Evolutionary conservation across 2,113 vertebrate genomes (phyloP), one percentile per base, ranked within the genome.

Genomic region (Blennius ocellaris): DNA sequence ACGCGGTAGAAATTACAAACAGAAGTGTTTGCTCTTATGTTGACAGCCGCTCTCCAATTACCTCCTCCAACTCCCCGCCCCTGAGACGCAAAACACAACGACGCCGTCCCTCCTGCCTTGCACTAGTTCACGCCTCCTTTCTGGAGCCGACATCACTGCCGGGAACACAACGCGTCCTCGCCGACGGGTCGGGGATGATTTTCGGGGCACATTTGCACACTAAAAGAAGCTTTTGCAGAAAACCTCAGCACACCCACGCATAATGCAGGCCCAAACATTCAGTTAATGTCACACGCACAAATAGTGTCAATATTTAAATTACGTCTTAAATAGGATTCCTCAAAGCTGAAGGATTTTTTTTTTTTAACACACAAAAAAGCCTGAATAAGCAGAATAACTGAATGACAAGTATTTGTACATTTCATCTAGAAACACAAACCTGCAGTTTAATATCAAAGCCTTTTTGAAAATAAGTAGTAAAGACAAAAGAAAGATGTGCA

Each of bases 381-480:
- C 40, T 47, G 49, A 14, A 49, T 48, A 41, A 43, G 47, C 10
- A 38, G 6, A 54, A 53, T 7, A 21, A 30, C 16, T 30, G 17
- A 3, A 14, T 16, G 53, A 41, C 40, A 4, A 45, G 10, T 38
- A 39, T 30, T 30, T 53, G 68, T 11, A n/a, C 30, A 14, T 14
- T 51, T 40, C 12, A 54, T 51, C n/a, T 45, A 53, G 15, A 21
- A 16, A 56, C 49, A 69, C 30, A 38, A 16, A 15, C 61, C 38
- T 21, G 14, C 0, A 7, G n/a, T 53, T 53, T 5, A 38, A 73
- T 55, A n/a, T 41, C 21, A 9, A 3, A 21, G 21, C 38, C 41
- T 45, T 63, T 63, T 67, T 39, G 12, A 78, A 59, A 40, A 53
- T 30, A 58, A 12, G 36, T 40, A 30, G 16, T 48, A 8, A 48